Evolutionary conservation across 1,140 invertebrate species (phyloP).

Genomic region (Aphis gossypii): DNA sequence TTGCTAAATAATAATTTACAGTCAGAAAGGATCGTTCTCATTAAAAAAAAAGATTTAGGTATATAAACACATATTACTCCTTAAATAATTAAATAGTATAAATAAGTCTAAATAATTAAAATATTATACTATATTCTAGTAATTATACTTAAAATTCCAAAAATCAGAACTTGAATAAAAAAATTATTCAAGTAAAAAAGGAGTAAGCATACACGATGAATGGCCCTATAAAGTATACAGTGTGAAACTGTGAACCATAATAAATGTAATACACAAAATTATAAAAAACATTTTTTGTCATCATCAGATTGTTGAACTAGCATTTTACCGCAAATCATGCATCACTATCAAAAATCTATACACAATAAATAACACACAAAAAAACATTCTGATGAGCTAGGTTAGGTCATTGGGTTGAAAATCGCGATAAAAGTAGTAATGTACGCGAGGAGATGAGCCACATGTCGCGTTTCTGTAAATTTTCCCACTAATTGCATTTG

Average conservation of each 20-base stretch:
- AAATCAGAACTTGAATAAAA: neutral
- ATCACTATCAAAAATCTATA: too few relatives aligned
- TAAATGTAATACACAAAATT: neutral
- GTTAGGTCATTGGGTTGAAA: neutral
- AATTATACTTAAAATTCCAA: neutral
- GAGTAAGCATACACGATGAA: too few relatives aligned
- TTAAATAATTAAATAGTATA: too few relatives aligned
- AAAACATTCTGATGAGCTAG: neutral
- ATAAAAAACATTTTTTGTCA: neutral
- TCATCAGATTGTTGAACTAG: neutral
- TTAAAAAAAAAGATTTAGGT: neutral
- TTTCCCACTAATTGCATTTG: constrained; percentile 28
- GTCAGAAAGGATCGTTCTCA: neutral
- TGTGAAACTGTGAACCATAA: too few relatives aligned
- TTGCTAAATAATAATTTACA: neutral
- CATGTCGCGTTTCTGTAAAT: constrained; percentile 7
- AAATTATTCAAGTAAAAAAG: too few relatives aligned
- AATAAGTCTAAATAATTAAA: neutral
- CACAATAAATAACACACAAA: neutral
- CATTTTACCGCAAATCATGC: neutral
- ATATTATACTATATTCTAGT: neutral
- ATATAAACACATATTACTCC: too few relatives aligned
- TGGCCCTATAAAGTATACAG: too few relatives aligned
- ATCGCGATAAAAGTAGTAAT: neutral
- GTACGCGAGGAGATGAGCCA: neutral